Base-by-base conservation (phyloP, 2,797 vertebrate genomes). In the Alcedo quadribrachys region DNA sequence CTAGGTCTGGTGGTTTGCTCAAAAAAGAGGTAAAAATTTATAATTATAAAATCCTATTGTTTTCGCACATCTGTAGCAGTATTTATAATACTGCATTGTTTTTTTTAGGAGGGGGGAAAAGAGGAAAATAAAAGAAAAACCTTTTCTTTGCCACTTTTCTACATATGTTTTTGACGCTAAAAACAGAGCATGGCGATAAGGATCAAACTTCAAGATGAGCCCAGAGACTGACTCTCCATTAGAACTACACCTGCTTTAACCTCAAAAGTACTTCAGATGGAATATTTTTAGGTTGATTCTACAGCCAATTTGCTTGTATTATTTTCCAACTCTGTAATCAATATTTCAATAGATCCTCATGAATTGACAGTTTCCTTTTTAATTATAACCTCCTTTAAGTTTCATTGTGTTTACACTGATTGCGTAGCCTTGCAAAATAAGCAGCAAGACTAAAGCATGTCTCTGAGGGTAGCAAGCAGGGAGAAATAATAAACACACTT, bases 51-150 rank as follows among this genome's bases (percentile, higher is more conserved):
- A 43, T 8, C 13, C 53, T 75, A 85, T 86, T 91, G 65, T 93
- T 90, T 84, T 87, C 27, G 88, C 27, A 54, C 89, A 93, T 84
- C 87, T 90, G 83, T 81, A 94, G 42, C 54, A 20, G 75, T 82
- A 86, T 88, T 92, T 88, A 74, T 77, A 80, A 78, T 12, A 25
- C 32, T 40, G 48, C 37, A 20, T 53, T 33, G 6, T 67, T 70
- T 63, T 5, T 53, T 54, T 25, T 15, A 9, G 28, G 27, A 5
- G 28, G n/a, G 8, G 28, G 1, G 3, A 1, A 2, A 2, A 5
- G 20, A 1, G 2, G 1, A 1, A 2, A 8, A 6, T 2, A 45
- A 13, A 35, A 12, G 8, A 40, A 25, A 20, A 35, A 43, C 16
- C 42, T 25, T 42, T 71, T 77, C 27, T 91, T 84, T 74, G 37